A percentile compares a stretch with the other conserved stretches of the same genome.
These are phyloP conservation scores for Bryconaethiops microstoma DNA, from an alignment of 2,797 vertebrate genomes.

Conservation along the genomic window DNA sequence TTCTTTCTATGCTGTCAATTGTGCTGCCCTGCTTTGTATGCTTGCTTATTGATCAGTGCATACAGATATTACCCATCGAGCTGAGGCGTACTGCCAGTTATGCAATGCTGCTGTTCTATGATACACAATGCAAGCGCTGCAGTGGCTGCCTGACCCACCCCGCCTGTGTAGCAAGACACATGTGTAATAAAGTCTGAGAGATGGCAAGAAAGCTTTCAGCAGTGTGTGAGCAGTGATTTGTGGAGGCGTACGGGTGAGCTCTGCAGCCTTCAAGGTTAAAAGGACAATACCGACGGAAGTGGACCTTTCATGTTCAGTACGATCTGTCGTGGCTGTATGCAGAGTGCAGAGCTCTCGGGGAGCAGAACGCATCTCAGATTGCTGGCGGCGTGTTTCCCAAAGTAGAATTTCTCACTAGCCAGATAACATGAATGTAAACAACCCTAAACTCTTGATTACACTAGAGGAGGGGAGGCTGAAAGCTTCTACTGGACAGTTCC, in stretches of 20 bases:
- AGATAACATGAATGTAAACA: neutral
- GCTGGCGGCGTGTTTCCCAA: neutral
- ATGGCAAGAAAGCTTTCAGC: neutral
- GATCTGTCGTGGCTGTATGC: neutral
- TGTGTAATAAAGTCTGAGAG: neutral
- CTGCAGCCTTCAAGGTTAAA: conserved; percentile 62
- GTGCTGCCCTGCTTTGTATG: neutral
- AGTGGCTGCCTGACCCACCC: neutral
- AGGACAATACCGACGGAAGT: neutral
- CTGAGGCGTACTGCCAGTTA: neutral
- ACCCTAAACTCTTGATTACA: neutral
- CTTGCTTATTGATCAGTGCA: neutral
- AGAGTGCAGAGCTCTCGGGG: neutral
- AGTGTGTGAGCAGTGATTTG: neutral
- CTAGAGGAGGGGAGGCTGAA: neutral
- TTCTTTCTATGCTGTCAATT: neutral
- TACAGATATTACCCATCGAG: neutral
- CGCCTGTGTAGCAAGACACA: neutral
- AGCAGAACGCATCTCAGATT: neutral
- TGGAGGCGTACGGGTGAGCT: conserved; percentile 5
- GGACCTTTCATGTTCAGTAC: neutral
- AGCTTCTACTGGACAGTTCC: too few relatives aligned
- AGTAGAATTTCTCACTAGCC: neutral
- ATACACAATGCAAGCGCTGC: neutral
- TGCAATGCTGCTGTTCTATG: neutral